Conservation (phyloP, 1,140 invertebrate genomes). For the Ditylenchus dipsaci region DNA sequence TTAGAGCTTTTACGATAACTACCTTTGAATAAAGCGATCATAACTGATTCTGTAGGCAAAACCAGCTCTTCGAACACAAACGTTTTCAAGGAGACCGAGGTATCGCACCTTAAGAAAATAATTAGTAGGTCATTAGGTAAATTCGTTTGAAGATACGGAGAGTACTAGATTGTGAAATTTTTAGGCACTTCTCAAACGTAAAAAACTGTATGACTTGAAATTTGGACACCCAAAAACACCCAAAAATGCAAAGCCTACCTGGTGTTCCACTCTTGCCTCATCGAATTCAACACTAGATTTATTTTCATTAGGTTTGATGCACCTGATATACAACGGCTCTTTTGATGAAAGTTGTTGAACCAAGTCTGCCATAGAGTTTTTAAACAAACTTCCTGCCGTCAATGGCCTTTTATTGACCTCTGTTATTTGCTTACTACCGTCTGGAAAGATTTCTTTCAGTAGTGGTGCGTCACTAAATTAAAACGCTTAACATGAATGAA, state of each 20-base stretch:
- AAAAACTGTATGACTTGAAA: slow-evolving; percentile 58
- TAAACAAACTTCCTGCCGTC: slow-evolving; percentile 45
- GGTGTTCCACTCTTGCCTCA: slow-evolving; percentile 65
- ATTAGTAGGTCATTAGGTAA: too few species aligned
- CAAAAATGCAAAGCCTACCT: slow-evolving; percentile 63
- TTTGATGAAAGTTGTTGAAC: slow-evolving; percentile 63
- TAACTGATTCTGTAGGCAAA: slow-evolving; percentile 68
- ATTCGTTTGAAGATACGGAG: too few species aligned
- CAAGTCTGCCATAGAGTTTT: slow-evolving; percentile 42
- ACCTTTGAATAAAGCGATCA: slow-evolving; percentile 64
- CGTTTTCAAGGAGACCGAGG: slow-evolving; percentile 68
- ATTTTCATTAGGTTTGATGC: slow-evolving; percentile 75
- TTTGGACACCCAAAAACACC: slow-evolving; percentile 67
- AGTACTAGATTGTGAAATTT: too few species aligned
- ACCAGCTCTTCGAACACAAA: slow-evolving; percentile 67
- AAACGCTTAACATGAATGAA: too few species aligned
- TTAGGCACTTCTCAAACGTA: too few species aligned
- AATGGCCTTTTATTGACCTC: slow-evolving; percentile 65
- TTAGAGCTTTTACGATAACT: neutral
- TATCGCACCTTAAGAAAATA: slow-evolving; percentile 66
- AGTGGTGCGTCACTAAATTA: slow-evolving; percentile 68
- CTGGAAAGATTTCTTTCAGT: slow-evolving; percentile 34
- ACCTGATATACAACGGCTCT: slow-evolving; percentile 71
- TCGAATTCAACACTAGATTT: slow-evolving; percentile 74
- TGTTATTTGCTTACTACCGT: slow-evolving; percentile 50